phyloP scores from a whole-genome alignment of 2,113 vertebrate genomes.

The Probosciger aterrimus region DNA sequence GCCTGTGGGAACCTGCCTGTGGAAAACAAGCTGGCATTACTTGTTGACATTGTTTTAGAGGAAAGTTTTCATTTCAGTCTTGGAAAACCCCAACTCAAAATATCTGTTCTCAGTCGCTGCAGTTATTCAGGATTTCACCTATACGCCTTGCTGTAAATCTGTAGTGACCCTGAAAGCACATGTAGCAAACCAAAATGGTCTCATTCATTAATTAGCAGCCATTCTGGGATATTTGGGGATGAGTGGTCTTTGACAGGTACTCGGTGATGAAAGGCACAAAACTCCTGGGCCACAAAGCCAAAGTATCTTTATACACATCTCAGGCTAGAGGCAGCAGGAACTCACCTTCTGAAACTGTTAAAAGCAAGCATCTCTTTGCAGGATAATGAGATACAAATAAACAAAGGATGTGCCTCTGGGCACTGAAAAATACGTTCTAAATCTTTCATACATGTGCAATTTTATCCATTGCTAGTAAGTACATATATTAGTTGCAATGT shows the following conservation, averaged over 20 bases:
- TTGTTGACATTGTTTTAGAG: not conserved
- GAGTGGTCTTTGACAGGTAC: not conserved
- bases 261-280: not conserved
- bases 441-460: not conserved
- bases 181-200: not conserved
- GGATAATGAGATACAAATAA: not conserved
- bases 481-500: not conserved
- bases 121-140: not conserved
- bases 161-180: not conserved
- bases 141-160: not conserved
- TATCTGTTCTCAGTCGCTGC: not conserved
- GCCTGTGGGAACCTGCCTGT: not conserved
- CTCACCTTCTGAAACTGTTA: not conserved
- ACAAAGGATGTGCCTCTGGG: not conserved
- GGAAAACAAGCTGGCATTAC: not conserved
- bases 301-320: not conserved
- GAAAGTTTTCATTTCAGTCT: not conserved
- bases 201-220: not conserved
- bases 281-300: not conserved
- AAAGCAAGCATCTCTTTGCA: not conserved
- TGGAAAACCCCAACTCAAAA: not conserved
- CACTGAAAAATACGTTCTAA: not conserved
- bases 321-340: not conserved
- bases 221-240: not conserved
- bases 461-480: not conserved